Evolutionary conservation across 2,113 vertebrate species (phyloP).

Genomic region (Hypomesus transpacificus): DNA sequence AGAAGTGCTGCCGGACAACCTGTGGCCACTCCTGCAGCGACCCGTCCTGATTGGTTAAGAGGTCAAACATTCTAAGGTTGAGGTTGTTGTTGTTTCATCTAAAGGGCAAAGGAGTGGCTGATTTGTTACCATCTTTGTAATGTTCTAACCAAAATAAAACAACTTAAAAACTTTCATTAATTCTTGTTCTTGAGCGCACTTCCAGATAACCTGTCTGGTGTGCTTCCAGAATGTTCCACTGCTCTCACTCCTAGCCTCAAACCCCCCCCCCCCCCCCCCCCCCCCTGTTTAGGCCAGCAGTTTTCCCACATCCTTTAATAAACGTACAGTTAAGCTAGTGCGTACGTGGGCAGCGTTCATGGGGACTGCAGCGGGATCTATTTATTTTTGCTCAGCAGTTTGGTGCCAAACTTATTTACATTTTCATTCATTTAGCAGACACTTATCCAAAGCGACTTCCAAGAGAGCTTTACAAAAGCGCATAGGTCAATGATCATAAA

Average conservation of each 20-base stretch:
- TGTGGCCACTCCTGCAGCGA: constrained; percentile 67
- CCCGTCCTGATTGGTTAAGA: constrained; percentile 53
- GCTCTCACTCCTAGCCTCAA: no score
- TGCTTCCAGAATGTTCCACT: no score
- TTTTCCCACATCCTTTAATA: not conserved
- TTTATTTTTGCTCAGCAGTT: constrained; percentile 37
- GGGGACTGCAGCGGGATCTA: constrained; percentile 57
- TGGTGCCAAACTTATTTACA: constrained; percentile 48
- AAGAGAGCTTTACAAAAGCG: no score
- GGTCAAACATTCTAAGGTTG: no score
- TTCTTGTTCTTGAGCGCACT: not conserved
- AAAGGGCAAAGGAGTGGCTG: no score
- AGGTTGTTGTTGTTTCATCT: no score
- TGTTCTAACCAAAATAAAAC: not conserved
- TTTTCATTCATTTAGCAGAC: no score
- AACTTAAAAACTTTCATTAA: not conserved
- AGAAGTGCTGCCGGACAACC: constrained; percentile 71
- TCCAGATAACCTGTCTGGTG: not conserved
- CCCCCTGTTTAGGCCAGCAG: not conserved
- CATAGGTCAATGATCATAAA: no score
- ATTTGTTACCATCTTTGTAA: not conserved
- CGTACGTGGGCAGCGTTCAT: constrained; percentile 32
- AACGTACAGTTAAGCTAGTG: constrained; percentile 7
- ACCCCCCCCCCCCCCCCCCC: no score
- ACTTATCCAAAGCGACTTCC: no score